Conservation (phyloP, 2,888 invertebrate genomes). For the Diachrysia chrysitis region DNA sequence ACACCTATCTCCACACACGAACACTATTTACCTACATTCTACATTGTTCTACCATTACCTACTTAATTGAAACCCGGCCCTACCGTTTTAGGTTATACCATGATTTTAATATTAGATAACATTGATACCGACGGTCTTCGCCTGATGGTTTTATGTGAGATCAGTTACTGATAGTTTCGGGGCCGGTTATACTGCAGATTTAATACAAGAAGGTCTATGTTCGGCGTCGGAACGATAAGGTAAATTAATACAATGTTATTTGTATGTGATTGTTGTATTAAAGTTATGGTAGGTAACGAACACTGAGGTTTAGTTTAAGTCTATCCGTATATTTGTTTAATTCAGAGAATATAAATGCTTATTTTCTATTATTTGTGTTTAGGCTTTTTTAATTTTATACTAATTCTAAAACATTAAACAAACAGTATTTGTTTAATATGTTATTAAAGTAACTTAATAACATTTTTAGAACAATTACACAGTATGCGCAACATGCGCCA, state of each 20-base stretch:
- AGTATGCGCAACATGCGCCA: too few species aligned
- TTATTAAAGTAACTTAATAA: too few species aligned
- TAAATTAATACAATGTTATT: background rate
- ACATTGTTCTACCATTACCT: constrained; percentile 24
- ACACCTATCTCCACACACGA: background rate
- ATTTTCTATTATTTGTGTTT: too few species aligned
- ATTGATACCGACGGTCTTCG: constrained; percentile 36
- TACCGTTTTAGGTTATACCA: constrained; percentile 46
- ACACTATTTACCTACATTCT: constrained; percentile 17
- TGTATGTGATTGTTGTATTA: background rate
- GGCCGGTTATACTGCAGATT: background rate
- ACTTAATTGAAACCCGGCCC: constrained; percentile 80
- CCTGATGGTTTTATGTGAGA: constrained; percentile 38
- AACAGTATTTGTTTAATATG: too few species aligned
- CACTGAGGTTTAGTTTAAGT: too few species aligned
- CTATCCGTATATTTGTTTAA: too few species aligned
- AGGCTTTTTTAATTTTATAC: too few species aligned
- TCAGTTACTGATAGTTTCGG: constrained; percentile 34
- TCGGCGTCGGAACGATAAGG: background rate
- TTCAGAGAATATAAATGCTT: too few species aligned
- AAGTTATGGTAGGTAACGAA: background rate
- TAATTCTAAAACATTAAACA: too few species aligned
- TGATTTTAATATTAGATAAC: constrained; percentile 63
- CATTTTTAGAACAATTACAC: too few species aligned
- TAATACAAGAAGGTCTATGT: background rate